A percentile compares a stretch with the other conserved stretches of the same genome.
Conservation (phyloP, 2,888 invertebrate species). For the Dryomyza anilis region DNA sequence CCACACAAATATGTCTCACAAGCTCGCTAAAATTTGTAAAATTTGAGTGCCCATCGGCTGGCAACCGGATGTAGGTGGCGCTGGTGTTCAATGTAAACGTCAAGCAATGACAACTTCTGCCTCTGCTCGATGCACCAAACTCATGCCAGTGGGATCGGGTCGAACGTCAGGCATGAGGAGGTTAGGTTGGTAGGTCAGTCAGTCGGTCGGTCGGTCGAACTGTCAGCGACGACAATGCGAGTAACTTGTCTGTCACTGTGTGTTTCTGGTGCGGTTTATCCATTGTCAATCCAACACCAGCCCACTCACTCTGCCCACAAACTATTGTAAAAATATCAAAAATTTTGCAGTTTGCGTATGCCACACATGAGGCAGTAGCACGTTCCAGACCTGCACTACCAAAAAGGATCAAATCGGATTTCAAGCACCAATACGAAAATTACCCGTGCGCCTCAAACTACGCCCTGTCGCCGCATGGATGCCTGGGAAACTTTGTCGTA, state of each 20-base stretch:
- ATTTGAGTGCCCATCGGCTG: background rate
- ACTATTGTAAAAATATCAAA: too few relatives aligned
- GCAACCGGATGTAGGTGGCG: background rate
- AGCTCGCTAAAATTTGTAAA: too few relatives aligned
- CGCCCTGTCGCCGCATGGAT: background rate
- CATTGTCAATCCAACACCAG: slow-evolving; percentile 6
- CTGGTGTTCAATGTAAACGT: too few relatives aligned
- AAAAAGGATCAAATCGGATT: background rate
- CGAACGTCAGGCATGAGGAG: background rate
- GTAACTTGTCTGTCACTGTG: slow-evolving; percentile 10
- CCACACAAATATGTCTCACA: too few relatives aligned
- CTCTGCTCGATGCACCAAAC: too few relatives aligned
- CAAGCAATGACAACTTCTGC: too few relatives aligned
- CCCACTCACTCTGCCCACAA: background rate
- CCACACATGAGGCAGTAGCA: background rate
- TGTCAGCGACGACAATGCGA: background rate
- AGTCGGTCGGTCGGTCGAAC: background rate
- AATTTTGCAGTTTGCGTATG: background rate
- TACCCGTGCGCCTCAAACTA: background rate
- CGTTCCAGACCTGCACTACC: background rate
- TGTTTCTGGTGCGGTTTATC: slow-evolving; percentile 17
- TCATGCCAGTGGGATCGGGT: too few relatives aligned
- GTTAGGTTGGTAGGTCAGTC: background rate
- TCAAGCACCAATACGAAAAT: background rate
- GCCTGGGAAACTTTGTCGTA: background rate